Conservation (phyloP, 2,888 invertebrate species). For the Caenorhabditis zanzibari region DNA sequence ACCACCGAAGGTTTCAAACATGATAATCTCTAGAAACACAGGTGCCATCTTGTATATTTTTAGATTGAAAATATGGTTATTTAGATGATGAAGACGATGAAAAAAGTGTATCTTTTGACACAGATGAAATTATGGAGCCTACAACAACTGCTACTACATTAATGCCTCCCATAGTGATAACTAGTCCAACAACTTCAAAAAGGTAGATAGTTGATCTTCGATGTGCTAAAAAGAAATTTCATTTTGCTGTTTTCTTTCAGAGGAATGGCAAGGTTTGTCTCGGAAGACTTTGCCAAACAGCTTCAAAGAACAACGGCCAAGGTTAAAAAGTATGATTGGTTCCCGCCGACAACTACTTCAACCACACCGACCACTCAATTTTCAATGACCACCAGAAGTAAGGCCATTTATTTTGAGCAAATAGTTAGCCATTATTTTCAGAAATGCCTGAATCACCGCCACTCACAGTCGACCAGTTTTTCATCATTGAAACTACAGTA, state of each 20-base stretch:
- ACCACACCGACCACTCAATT: constrained; percentile 29
- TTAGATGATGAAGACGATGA: constrained; percentile 30
- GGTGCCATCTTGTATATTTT: constrained; percentile 8
- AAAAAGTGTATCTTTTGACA: constrained; percentile 46
- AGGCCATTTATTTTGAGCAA: not conserved
- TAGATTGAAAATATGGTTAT: not conserved
- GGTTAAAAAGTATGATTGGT: constrained; percentile 55
- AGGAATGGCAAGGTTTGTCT: constrained; percentile 53
- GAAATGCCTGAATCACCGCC: constrained; percentile 37
- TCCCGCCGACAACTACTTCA: constrained; percentile 62
- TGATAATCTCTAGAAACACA: constrained; percentile 46
- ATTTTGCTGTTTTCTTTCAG: constrained; percentile 15
- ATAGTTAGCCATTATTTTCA: constrained; percentile 10
- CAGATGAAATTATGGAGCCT: constrained; percentile 35
- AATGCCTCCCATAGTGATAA: not conserved
- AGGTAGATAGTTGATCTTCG: not conserved
- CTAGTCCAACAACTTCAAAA: not conserved
- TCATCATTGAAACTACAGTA: constrained; percentile 62
- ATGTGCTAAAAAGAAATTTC: too few relatives aligned
- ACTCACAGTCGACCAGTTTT: constrained; percentile 53
- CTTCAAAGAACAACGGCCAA: constrained; percentile 50
- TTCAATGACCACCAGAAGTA: constrained; percentile 32
- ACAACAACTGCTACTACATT: not conserved
- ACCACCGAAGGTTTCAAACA: not conserved
- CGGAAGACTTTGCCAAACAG: constrained; percentile 53